Base-by-base conservation (phyloP, 1,140 invertebrate genomes). In the Magallana gigas region DNA sequence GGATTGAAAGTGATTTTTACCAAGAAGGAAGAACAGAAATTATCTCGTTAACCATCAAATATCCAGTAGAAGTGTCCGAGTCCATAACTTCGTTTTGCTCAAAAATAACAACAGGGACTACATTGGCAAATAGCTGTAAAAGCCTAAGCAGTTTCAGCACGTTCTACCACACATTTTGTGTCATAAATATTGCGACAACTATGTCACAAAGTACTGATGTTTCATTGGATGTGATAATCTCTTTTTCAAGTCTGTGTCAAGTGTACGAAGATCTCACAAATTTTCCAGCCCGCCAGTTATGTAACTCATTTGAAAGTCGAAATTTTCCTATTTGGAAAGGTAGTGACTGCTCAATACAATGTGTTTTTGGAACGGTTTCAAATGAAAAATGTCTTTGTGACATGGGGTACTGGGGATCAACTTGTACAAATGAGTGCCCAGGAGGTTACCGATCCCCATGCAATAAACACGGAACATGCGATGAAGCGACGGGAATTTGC, bases 401-500 rank as follows among this genome's bases (percentile, higher is more conserved):
- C n/a, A 86, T 36, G 9, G 90, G 90, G 1, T 90, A 81, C 87
- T 91, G 90, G 88, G 90, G 90, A 18, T 68, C 58, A 16, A 29
- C 12, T 8, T 92, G 91, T 83, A 87, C 90, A 82, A 23, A 90
- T 57, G 80, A 64, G 23, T 92, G 91, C 57, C 86, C 90, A 4
- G 89, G 89, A 18, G 87, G 87, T 12, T 23, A 56, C 2, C 57
- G 64, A 8, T 89, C 87, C 12, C 85, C 84, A 9, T 92, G 91
- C 76, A 83, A 90, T 82, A 85, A 87, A 57, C 89, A 91, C 58
- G 91, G 91, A 18, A 81, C 48, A 12, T 92, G 91, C 85, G 80
- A 89, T 29, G 81, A 59, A 18, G 62, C 57, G 2, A 87, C 71
- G 9, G 88, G 90, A 62, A 76, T 59, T 16, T 92, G 91, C 85